Conservation (phyloP, 2,888 invertebrate genomes). For the Tetropium fuscum region DNA sequence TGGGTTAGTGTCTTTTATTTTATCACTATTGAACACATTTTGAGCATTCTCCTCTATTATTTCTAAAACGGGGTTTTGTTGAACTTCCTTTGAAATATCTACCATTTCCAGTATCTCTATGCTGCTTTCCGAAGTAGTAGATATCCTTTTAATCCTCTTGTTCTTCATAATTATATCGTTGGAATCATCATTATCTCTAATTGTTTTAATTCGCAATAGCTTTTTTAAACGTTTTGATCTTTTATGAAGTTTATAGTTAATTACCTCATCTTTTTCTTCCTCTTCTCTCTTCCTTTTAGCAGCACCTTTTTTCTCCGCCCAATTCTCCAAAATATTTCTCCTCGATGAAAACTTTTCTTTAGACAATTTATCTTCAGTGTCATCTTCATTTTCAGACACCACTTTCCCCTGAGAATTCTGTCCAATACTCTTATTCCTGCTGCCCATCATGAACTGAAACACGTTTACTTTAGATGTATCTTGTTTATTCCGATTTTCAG, state of each 20-base stretch:
- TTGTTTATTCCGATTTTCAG: no score
- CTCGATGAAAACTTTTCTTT: constrained; percentile 61
- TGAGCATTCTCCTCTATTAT: constrained; percentile 35
- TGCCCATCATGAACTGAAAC: constrained; percentile 77
- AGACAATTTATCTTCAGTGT: constrained; percentile 45
- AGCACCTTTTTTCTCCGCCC: constrained; percentile 75
- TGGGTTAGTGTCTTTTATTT: constrained; percentile 26
- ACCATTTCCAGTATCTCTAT: constrained; percentile 14
- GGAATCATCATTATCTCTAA: constrained; percentile 32
- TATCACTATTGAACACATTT: constrained; percentile 19
- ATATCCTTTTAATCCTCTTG: constrained; percentile 18
- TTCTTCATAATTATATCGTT: constrained; percentile 21
- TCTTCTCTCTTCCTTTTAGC: constrained; percentile 71
- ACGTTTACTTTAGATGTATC: constrained; percentile 69
- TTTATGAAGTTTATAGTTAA: constrained; percentile 72
- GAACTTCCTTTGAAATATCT: constrained; percentile 11
- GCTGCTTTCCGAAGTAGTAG: constrained; percentile 32
- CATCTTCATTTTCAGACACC: constrained; percentile 54
- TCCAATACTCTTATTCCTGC: constrained; percentile 74
- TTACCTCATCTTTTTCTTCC: constrained; percentile 69
- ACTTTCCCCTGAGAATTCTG: constrained; percentile 74
- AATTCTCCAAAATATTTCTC: constrained; percentile 69
- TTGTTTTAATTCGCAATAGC: constrained; percentile 62
- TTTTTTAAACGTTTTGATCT: constrained; percentile 71
- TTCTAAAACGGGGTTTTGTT: not conserved